Evolutionary conservation across 1,140 invertebrate genomes (phyloP).

Genomic region (Leucophenga varia): DNA sequence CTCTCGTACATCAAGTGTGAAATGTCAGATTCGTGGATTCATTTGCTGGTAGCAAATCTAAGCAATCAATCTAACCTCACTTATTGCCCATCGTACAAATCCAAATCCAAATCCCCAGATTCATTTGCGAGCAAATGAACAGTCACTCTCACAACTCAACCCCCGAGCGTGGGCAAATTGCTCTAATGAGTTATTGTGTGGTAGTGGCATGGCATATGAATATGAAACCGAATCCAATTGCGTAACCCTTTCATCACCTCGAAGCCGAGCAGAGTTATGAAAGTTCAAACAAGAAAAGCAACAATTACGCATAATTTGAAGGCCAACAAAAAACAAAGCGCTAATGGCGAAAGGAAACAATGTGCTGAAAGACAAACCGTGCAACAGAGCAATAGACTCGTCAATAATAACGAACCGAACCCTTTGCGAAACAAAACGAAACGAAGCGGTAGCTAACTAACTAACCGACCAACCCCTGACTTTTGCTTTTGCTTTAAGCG

Average conservation of each 20-base stretch:
- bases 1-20: no score
- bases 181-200: slow-evolving; percentile 46
- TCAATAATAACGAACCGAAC: no score
- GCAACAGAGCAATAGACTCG: no score
- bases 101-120: slow-evolving; percentile 26
- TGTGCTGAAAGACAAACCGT: no score
- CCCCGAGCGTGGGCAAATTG: slow-evolving; percentile 15
- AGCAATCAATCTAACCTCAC: no score
- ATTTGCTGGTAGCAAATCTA: no score
- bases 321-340: slow-evolving; percentile 15
- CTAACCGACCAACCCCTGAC: no score
- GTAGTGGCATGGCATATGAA: slow-evolving; percentile 6
- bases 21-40: no score
- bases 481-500: no score
- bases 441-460: no score
- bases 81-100: slow-evolving; percentile 5
- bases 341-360: slow-evolving; percentile 11
- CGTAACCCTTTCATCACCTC: slow-evolving; percentile 10
- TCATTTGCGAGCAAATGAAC: slow-evolving; percentile 47
- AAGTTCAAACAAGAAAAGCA: slow-evolving; percentile 37
- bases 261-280: no score
- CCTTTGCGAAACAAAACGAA: no score
- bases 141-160: not conserved
- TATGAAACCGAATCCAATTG: not conserved
- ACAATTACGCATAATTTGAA: slow-evolving; percentile 40